A percentile compares a stretch with the other conserved stretches of the same genome.
Evolutionary conservation across 2,113 vertebrate species (phyloP).

Genomic region (Sander lucioperca): DNA sequence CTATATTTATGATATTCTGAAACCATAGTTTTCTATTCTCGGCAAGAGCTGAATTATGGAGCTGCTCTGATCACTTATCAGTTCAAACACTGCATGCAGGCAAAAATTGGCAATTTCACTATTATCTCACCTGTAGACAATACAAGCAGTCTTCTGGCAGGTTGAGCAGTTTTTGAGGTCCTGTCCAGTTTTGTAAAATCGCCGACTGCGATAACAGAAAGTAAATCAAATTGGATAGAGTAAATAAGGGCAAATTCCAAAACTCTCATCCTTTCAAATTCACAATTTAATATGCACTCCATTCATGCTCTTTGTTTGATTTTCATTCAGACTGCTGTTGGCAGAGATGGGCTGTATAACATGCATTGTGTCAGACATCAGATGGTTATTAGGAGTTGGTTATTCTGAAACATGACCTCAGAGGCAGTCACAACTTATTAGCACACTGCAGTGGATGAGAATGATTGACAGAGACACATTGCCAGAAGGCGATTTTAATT

Average conservation of each 20-base stretch:
- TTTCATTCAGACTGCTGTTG: slow-evolving; percentile 18
- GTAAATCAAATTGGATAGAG: slow-evolving; percentile 8
- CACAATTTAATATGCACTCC: slow-evolving; percentile 11
- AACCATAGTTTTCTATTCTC: neutral
- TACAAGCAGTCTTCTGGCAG: slow-evolving; percentile 85
- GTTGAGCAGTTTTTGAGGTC: slow-evolving; percentile 81
- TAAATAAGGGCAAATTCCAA: neutral
- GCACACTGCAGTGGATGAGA: slow-evolving; percentile 60
- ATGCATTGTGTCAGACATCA: slow-evolving; percentile 48
- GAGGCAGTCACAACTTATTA: slow-evolving; percentile 73
- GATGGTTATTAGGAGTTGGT: slow-evolving; percentile 64
- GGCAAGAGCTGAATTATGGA: neutral
- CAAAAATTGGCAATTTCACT: neutral
- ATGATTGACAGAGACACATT: slow-evolving; percentile 76
- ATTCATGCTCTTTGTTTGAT: slow-evolving; percentile 22
- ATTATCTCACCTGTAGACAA: slow-evolving; percentile 83
- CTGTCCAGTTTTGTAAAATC: slow-evolving; percentile 78
- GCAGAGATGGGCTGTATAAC: slow-evolving; percentile 46
- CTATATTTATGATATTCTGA: neutral
- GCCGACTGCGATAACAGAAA: slow-evolving; percentile 56
- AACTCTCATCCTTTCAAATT: slow-evolving; percentile 1
- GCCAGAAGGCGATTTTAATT: slow-evolving; percentile 72
- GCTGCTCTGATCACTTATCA: slow-evolving; percentile 11
- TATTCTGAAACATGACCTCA: slow-evolving; percentile 74
- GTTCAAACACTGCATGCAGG: slow-evolving; percentile 2